Percentiles rank a stretch among this genome's conserved stretches.
Conservation (phyloP, 2,113 vertebrate species). For the Labeo rohita region DNA sequence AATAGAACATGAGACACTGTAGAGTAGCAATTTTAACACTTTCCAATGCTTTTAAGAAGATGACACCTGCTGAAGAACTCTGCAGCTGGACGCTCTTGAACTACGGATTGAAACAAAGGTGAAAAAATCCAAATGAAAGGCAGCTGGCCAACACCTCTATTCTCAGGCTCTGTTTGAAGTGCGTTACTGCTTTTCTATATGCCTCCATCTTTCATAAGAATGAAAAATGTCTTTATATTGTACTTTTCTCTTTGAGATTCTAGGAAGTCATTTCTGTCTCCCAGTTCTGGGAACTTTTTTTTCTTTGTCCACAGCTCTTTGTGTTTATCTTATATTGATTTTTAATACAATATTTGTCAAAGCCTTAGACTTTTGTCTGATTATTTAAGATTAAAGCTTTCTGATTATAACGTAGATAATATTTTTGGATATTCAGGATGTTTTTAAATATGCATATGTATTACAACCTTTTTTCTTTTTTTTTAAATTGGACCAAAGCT, state of each 20-base stretch:
- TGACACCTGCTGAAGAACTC: conserved; percentile 32
- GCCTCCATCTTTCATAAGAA: conserved; percentile 23
- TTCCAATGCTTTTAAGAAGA: conserved; percentile 38
- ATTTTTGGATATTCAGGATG: background rate
- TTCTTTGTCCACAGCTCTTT: background rate
- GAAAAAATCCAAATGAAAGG: conserved; percentile 14
- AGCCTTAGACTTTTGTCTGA: background rate
- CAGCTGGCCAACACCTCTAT: background rate
- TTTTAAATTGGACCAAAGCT: background rate
- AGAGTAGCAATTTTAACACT: conserved; percentile 43
- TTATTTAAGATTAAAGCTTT: background rate
- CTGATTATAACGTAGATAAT: background rate
- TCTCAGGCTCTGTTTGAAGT: background rate
- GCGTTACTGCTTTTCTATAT: background rate
- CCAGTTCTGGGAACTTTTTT: background rate
- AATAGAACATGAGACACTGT: conserved; percentile 24
- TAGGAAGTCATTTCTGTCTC: background rate
- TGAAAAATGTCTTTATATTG: conserved; percentile 13
- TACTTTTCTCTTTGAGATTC: background rate
- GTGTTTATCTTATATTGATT: background rate
- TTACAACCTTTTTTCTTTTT: background rate
- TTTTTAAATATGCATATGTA: no score
- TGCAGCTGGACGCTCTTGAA: conserved; percentile 1
- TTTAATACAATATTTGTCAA: background rate
- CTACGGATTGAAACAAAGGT: conserved; percentile 2